Percentiles rank a stretch among this genome's conserved stretches.
Evolutionary conservation across 2,797 vertebrate genomes (phyloP).

Genomic region (Microchirus variegatus): DNA sequence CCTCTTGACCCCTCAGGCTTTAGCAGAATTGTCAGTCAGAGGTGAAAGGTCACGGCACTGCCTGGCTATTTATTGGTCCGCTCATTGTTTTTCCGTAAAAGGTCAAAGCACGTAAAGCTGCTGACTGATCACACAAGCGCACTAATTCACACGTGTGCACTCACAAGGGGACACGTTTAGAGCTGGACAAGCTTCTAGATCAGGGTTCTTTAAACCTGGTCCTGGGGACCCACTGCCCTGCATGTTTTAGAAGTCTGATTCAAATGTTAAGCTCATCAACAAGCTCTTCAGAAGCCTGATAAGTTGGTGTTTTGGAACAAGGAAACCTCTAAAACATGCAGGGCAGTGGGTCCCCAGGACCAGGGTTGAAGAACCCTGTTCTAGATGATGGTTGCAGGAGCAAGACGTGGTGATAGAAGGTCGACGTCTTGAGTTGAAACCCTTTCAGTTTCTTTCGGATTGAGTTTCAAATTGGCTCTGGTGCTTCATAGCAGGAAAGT

Average conservation of each 20-base stretch:
- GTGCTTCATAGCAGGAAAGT: no score
- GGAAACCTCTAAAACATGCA: no score
- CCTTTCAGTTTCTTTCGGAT: no score
- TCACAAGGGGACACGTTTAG: constrained; percentile 37
- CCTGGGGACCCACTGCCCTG: no score
- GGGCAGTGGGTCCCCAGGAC: no score
- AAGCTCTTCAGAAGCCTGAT: no score
- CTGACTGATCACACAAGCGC: constrained; percentile 51
- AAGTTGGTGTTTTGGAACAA: no score
- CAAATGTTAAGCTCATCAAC: no score
- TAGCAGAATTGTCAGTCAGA: constrained; percentile 40
- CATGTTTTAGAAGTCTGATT: no score
- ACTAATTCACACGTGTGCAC: constrained; percentile 50
- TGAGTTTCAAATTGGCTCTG: no score
- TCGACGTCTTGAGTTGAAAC: constrained; percentile 41
- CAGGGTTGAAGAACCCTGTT: no score
- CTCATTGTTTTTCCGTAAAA: constrained; percentile 56
- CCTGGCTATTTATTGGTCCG: constrained; percentile 64
- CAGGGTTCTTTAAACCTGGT: no score
- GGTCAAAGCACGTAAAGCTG: constrained; percentile 66
- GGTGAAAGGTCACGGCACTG: constrained; percentile 62
- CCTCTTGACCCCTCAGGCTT: constrained; percentile 43
- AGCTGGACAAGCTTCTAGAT: constrained; percentile 20
- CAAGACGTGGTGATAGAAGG: constrained; percentile 35
- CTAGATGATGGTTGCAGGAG: constrained; percentile 44